Evolutionary conservation across 2,888 invertebrate genomes (phyloP).

Genomic region (Kryphioiulus occultus): DNA sequence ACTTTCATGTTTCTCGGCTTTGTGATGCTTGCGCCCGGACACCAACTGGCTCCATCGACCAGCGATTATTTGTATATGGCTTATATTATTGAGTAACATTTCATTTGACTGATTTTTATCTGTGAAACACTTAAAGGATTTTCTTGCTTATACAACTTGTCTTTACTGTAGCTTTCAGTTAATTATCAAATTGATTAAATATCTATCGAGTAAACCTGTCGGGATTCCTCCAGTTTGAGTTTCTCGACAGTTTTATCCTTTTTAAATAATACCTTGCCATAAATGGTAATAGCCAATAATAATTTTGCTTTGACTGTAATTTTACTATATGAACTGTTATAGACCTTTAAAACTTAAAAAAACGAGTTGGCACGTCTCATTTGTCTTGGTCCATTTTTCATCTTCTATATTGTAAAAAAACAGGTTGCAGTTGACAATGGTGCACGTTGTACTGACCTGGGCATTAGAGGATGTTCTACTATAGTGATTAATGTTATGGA

Average conservation of each 20-base stretch:
- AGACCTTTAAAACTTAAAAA: slow-evolving; percentile 7
- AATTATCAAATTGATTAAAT: slow-evolving; percentile 13
- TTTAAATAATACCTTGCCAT: neutral
- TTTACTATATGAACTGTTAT: neutral
- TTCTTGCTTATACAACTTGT: slow-evolving; percentile 18
- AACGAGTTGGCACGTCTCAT: neutral
- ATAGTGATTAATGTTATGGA: neutral
- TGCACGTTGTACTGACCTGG: neutral
- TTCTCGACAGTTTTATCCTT: slow-evolving; percentile 7
- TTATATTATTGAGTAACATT: slow-evolving; percentile 60
- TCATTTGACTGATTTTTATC: slow-evolving; percentile 17
- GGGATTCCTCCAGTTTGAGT: neutral
- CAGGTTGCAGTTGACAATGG: too few relatives aligned
- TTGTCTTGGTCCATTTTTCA: neutral
- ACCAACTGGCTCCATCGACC: slow-evolving; percentile 75
- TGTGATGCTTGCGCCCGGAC: slow-evolving; percentile 82
- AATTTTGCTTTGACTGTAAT: slow-evolving; percentile 10
- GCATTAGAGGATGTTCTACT: too few relatives aligned
- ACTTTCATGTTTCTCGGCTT: slow-evolving; percentile 98
- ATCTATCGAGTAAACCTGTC: slow-evolving; percentile 8
- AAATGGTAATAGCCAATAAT: neutral
- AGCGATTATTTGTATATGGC: slow-evolving; percentile 72
- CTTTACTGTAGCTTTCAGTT: slow-evolving; percentile 18
- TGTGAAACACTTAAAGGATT: slow-evolving; percentile 18
- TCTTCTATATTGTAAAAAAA: too few relatives aligned